These are phyloP conservation scores for Sarcophaga rosellei DNA, from an alignment of 2,888 invertebrate species.

Conservation along the genomic window DNA sequence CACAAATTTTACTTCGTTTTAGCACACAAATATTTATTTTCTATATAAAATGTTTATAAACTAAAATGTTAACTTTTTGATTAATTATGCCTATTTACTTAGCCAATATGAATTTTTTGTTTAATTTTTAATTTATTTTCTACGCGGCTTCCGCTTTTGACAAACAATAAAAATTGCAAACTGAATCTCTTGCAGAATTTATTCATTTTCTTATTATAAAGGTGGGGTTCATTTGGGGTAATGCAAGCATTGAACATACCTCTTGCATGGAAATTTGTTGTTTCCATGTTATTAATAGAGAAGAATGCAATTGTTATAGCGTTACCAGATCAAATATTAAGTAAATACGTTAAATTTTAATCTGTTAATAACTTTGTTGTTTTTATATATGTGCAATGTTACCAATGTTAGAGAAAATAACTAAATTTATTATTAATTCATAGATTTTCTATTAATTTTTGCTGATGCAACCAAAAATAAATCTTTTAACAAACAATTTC, in stretches of 20 bases:
- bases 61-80: background rate
- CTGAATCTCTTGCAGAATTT: slow-evolving; percentile 29
- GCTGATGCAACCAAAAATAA: no score
- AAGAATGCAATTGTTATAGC: background rate
- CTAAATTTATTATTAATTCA: no score
- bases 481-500: no score
- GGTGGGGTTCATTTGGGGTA: slow-evolving; percentile 10
- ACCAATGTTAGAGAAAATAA: no score
- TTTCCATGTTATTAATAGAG: background rate
- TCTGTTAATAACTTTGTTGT: no score
- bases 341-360: no score
- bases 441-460: no score
- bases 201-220: background rate
- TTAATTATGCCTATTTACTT: background rate
- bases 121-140: slow-evolving; percentile 1
- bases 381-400: no score
- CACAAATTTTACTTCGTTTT: background rate
- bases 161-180: slow-evolving; percentile 21
- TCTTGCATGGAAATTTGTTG: background rate
- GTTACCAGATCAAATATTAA: background rate
- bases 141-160: slow-evolving; percentile 40
- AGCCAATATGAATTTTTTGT: background rate
- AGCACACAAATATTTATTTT: background rate
- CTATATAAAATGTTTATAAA: background rate
- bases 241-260: slow-evolving; percentile 5